Evolutionary conservation across 2,113 vertebrate species (phyloP).

Genomic region (Stigmatopora nigra): DNA sequence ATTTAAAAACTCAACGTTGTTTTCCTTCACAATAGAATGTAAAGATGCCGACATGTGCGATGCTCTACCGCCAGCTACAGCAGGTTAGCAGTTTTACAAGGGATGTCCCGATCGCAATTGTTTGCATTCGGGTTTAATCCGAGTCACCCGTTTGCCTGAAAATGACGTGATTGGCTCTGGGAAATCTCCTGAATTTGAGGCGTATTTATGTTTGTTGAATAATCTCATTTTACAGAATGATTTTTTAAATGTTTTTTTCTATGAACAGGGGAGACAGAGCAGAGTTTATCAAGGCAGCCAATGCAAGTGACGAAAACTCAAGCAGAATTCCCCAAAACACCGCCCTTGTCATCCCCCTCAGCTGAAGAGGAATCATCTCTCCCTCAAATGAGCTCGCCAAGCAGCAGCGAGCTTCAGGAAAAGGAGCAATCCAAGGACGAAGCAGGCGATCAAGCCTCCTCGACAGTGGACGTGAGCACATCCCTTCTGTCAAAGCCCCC

Average conservation of each 20-base stretch:
- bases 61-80: conserved; percentile 16
- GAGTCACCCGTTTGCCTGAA: too few relatives aligned
- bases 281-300: conserved; percentile 5
- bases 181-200: not conserved
- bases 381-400: conserved; percentile 5
- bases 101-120: too few relatives aligned
- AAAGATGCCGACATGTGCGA: conserved; percentile 44
- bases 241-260: too few relatives aligned
- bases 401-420: conserved; percentile 5
- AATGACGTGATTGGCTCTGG: too few relatives aligned
- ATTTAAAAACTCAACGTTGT: conserved; percentile 6
- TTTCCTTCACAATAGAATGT: conserved; percentile 34
- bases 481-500: not conserved
- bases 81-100: not conserved
- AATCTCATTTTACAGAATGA: too few relatives aligned
- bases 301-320: conserved; percentile 3
- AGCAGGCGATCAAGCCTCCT: conserved; percentile 2
- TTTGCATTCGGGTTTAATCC: too few relatives aligned
- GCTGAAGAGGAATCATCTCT: not conserved
- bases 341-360: not conserved
- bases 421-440: conserved; percentile 3
- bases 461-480: not conserved
- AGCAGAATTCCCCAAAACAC: conserved; percentile 5
- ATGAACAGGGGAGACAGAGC: conserved; percentile 14
- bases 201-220: not conserved